Base-by-base conservation (phyloP, 2,888 invertebrate species). In the Rhingia campestris region DNA sequence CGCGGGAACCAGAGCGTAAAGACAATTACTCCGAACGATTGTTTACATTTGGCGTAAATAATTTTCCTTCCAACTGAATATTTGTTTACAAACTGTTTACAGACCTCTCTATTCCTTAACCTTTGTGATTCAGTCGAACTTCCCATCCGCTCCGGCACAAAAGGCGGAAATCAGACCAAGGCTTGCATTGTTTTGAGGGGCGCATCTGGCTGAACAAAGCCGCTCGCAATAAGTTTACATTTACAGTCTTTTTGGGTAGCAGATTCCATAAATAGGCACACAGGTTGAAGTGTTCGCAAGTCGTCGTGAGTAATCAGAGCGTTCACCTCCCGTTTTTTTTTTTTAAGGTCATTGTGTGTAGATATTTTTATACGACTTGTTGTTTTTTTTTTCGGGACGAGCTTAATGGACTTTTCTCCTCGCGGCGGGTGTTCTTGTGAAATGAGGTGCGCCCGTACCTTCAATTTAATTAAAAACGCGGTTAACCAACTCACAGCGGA, bases 261-360 rank as follows among this genome's bases (percentile, higher is more conserved):
- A 10, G 4, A 22, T 49, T 49, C 10, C 30, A 47, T 14, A 22
- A 22, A 22, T 22, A 22, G 22, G 22, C 22, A 22, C 22, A 22
- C 22, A 2, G 22, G 22, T 22, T 22, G 22, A 22, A 22, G 22
- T 22, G 22, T 22, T 22, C 22, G 2, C 22, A 22, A 22, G 22
- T 2, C 35, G 33, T 39, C 9, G 45, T 33, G 30, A 63, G 54
- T 56, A 58, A 41, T 22, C 49, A 49, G 79, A 73, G 66, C 79
- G 39, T 74, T 80, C 66, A 80, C 73, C 79, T 80, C 59, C 30
- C 59, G 58, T 41, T 61, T 53, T 32, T 10, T 51, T 32, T 37
- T 61, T 72, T 75, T 75, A 67, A 75, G 75, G 75, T 59, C 66
- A 59, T n/a, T 35, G 33, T 35, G 33, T 51, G 39, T 33, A 30